These are phyloP conservation scores for Oxygymnocypris stewartii DNA, from an alignment of 2,113 vertebrate genomes.

Conservation along the genomic window DNA sequence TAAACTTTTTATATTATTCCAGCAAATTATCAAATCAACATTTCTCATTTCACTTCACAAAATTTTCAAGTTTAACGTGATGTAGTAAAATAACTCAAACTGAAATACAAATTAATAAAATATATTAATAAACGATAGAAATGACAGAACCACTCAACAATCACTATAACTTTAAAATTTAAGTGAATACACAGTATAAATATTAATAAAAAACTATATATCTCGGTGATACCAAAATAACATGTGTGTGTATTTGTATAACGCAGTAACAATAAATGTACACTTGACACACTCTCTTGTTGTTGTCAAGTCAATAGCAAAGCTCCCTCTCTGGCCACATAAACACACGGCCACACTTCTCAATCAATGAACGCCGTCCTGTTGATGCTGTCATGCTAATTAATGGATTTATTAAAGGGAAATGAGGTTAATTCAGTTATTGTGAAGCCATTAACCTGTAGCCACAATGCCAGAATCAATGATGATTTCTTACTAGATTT, in stretches of 20 bases:
- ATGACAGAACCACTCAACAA: not conserved
- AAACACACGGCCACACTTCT: not conserved
- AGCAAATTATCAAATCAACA: no score
- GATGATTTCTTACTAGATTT: not conserved
- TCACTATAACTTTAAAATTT: not conserved
- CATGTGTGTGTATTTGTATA: not conserved
- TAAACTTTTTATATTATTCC: no score
- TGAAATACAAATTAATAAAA: no score
- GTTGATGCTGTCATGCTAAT: slow-evolving; percentile 34
- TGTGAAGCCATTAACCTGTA: slow-evolving; percentile 34
- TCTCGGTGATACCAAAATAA: not conserved
- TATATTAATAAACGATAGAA: not conserved
- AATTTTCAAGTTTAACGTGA: no score
- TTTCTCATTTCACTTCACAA: no score
- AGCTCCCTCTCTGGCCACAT: not conserved
- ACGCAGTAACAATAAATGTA: not conserved
- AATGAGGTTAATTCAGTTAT: slow-evolving; percentile 45
- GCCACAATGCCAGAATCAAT: not conserved
- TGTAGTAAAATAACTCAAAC: not conserved
- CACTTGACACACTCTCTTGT: not conserved
- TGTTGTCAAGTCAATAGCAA: not conserved
- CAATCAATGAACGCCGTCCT: not conserved
- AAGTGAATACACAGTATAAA: not conserved
- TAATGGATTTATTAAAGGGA: slow-evolving; percentile 28
- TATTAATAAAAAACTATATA: not conserved